These are phyloP conservation scores for Lepidochrysops patricia DNA, from an alignment of 2,888 invertebrate genomes.

Conservation along the genomic window DNA sequence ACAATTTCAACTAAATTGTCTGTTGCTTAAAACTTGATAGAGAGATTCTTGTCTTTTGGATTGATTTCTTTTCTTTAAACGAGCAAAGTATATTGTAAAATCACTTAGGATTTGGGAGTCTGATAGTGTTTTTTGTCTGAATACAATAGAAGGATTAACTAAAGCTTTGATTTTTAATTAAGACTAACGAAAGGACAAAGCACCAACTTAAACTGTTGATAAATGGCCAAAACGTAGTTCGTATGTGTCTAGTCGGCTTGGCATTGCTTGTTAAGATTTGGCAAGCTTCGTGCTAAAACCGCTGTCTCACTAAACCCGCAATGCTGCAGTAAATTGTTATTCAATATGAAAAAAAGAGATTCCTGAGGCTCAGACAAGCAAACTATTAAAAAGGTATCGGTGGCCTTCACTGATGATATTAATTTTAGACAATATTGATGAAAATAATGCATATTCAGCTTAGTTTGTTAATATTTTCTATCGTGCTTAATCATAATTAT, in stretches of 20 bases:
- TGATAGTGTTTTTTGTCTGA: too few species aligned
- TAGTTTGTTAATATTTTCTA: too few species aligned
- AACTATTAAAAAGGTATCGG: too few species aligned
- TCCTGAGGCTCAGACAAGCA: too few species aligned
- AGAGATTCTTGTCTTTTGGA: slow-evolving; percentile 18
- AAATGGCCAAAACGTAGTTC: not conserved
- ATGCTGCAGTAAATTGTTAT: not conserved
- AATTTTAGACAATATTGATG: too few species aligned
- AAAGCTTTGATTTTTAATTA: too few species aligned
- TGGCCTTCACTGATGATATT: too few species aligned
- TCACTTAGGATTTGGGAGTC: too few species aligned
- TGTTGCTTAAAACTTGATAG: not conserved
- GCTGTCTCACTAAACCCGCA: not conserved
- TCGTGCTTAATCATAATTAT: too few species aligned
- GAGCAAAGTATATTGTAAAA: not conserved
- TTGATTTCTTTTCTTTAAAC: slow-evolving; percentile 16
- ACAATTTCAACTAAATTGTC: slow-evolving; percentile 4
- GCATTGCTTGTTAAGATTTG: not conserved
- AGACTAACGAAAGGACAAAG: too few species aligned
- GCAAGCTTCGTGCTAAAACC: not conserved
- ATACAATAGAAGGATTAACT: too few species aligned
- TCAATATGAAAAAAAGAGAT: not conserved
- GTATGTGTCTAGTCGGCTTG: not conserved
- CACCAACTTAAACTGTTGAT: not conserved
- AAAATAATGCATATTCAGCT: too few species aligned